Percentiles rank a stretch among this genome's conserved stretches.
Conservation (phyloP, 2,113 vertebrate genomes). For the Leucoraja erinaceus region DNA sequence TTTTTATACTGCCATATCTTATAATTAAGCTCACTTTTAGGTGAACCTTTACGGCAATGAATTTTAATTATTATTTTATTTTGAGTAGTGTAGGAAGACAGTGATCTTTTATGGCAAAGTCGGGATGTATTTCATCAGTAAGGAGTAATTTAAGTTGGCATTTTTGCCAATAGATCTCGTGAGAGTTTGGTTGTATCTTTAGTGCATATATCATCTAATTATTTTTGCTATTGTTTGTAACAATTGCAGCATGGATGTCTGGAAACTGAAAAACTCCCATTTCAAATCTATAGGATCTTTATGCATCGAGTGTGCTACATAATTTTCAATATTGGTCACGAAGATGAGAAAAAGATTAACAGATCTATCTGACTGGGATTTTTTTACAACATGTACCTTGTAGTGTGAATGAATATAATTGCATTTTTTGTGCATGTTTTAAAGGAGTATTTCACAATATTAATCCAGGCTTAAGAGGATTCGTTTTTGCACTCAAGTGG, state of each 20-base stretch:
- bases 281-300: not conserved
- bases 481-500: not conserved
- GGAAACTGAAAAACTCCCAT: not conserved
- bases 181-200: slow-evolving; percentile 65
- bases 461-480: slow-evolving; percentile 4
- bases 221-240: slow-evolving; percentile 59
- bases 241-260: slow-evolving; percentile 41
- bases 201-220: slow-evolving; percentile 59
- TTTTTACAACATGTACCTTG: not conserved
- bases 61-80: slow-evolving; percentile 75
- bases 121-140: slow-evolving; percentile 59
- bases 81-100: slow-evolving; percentile 59
- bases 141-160: slow-evolving; percentile 65
- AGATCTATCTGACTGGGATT: not conserved
- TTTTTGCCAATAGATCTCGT: slow-evolving; percentile 67
- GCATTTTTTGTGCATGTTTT: not conserved
- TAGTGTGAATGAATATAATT: not conserved
- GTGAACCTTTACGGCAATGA: slow-evolving; percentile 59
- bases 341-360: not conserved
- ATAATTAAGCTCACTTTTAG: slow-evolving; percentile 63
- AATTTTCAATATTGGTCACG: not conserved
- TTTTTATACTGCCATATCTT: slow-evolving; percentile 49
- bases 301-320: not conserved
- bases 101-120: slow-evolving; percentile 59
- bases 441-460: not conserved